Evolutionary conservation across 2,113 vertebrate genomes (phyloP), one percentile per base, ranked within the genome.

Genomic region (Cyphotilapia sp.): DNA sequence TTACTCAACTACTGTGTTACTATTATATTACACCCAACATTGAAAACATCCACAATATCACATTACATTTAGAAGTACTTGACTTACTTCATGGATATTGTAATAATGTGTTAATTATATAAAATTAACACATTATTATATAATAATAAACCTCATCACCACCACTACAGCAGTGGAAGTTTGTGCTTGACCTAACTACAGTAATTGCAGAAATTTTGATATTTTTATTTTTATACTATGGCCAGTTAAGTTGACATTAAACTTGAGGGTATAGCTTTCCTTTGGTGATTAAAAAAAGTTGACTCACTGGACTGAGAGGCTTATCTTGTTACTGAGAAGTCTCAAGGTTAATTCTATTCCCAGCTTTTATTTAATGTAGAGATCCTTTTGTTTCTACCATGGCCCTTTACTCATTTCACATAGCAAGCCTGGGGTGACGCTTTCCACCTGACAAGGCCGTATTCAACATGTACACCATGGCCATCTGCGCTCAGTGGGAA

Each of bases 371-470:
- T 89, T 85, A 78, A 89, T 61, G 31, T 78, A 84, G 59, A 81
- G 80, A 78, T 91, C 38, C 35, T 88, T 78, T 88, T 93, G 90
- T 90, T 93, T 69, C 87, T 81, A 66, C 54, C 85, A 19, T 11
- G 16, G 80, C 82, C 80, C 49, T 90, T 85, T 88, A 85, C 81
- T 86, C 66, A 87, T 87, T 91, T 88, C 76, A 80, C 81, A 85
- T 85, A 91, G 66, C 86, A 80, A 88, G 83, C 45, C 45, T n/a
- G 24, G 57, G 85, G 88, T 90, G 88, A 89, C 40, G 78, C 82
- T 86, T 91, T 94, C 81, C 74, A 91, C 78, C 86, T 91, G 92
- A 91, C 90, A 93, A 92, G 95, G 90, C 88, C 80, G 74, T 17
- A 85, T 89, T 91, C 90, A 74, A 86, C 84, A 88, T 85, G 84